These are phyloP conservation scores for Sinohyriopsis cumingii DNA, from an alignment of 2,888 invertebrate species.

Conservation along the genomic window DNA sequence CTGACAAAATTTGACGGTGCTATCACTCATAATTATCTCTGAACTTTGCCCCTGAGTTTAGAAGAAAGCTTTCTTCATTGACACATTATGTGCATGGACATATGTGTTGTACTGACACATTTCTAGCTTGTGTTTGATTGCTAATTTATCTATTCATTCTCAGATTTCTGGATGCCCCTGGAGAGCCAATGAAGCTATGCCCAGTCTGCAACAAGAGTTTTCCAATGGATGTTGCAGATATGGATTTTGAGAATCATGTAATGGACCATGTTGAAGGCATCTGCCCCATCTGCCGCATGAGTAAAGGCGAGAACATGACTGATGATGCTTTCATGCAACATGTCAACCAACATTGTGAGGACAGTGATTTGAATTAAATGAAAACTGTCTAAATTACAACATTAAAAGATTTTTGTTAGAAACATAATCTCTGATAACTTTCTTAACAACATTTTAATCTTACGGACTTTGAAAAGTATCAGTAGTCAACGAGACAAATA, in stretches of 20 bases:
- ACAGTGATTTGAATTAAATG: conserved; percentile 5
- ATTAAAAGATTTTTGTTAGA: neutral
- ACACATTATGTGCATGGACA: too few species aligned
- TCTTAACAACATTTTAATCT: neutral
- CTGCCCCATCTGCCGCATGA: conserved; percentile 59
- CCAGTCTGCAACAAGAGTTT: conserved; percentile 53
- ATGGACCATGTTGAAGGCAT: conserved; percentile 56
- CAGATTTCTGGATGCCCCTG: conserved; percentile 59
- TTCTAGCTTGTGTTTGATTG: too few species aligned
- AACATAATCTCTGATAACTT: neutral
- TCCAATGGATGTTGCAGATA: conserved; percentile 46
- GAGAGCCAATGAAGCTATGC: conserved; percentile 59
- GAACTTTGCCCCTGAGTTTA: too few species aligned
- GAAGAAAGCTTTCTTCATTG: too few species aligned
- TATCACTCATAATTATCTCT: too few species aligned
- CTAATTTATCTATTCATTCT: conserved; percentile 1
- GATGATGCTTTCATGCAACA: conserved; percentile 49
- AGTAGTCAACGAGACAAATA: too few species aligned
- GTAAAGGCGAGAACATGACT: conserved; percentile 41
- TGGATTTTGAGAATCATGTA: conserved; percentile 56
- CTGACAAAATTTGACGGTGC: too few species aligned
- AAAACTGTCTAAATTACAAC: neutral
- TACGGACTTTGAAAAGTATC: too few species aligned
- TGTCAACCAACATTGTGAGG: conserved; percentile 43
- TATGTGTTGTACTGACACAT: too few species aligned